These are phyloP conservation scores for Buteo buteo DNA, from an alignment of 2,113 vertebrate species.

Conservation along the genomic window DNA sequence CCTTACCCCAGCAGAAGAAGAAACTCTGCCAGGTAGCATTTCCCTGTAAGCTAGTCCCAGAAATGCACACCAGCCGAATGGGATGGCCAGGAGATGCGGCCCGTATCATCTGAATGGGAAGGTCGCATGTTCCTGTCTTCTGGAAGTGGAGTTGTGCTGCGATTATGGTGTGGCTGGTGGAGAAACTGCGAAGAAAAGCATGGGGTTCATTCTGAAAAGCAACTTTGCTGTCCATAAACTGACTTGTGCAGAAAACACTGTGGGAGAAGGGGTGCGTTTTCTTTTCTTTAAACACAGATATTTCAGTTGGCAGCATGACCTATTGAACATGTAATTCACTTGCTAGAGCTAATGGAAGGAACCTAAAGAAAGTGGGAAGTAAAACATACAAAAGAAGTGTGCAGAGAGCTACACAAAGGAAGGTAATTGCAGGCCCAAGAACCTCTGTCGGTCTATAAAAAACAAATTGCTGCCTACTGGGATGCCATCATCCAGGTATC, in stretches of 20 bases:
- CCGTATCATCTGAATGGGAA: accelerated
- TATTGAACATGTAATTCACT: background rate
- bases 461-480: background rate
- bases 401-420: background rate
- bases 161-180: background rate
- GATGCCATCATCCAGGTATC: background rate
- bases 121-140: accelerated
- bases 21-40: background rate
- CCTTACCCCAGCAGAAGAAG: background rate
- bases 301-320: background rate
- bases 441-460: background rate
- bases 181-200: background rate
- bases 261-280: accelerated
- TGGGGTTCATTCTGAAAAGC: background rate
- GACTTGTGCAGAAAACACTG: background rate
- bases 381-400: background rate
- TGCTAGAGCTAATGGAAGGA: background rate
- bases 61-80: accelerated
- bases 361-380: background rate
- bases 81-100: background rate
- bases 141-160: background rate
- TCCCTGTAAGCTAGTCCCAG: background rate
- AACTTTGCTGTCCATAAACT: background rate
- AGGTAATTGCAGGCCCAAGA: background rate
- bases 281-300: background rate